Conservation (phyloP, 2,113 vertebrate species). For the Promerops cafer region DNA sequence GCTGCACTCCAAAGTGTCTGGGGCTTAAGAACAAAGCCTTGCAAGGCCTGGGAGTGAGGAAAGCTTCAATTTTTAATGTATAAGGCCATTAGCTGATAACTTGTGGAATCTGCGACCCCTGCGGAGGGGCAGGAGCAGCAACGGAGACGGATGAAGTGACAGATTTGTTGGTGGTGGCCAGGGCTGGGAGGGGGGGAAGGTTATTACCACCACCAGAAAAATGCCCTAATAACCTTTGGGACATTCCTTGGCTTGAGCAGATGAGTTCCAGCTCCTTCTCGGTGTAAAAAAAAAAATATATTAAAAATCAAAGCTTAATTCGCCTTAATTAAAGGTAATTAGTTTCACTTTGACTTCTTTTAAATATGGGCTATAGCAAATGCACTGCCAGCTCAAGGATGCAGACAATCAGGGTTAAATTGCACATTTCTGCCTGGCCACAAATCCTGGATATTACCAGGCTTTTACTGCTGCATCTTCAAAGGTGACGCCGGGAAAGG, state of each 20-base stretch:
- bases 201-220: constrained; percentile 69
- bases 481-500: background rate
- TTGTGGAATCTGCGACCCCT: constrained; percentile 79
- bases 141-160: constrained; percentile 75
- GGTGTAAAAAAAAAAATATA: background rate
- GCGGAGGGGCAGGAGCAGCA: constrained; percentile 72
- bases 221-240: constrained; percentile 71
- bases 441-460: background rate
- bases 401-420: constrained; percentile 1
- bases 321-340: constrained; percentile 76
- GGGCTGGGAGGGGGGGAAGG: constrained; percentile 60
- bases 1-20: constrained; percentile 75
- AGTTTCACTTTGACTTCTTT: constrained; percentile 71
- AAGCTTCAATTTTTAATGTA: constrained; percentile 83
- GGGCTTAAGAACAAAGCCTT: constrained; percentile 81
- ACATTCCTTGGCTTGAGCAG: constrained; percentile 46
- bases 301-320: constrained; percentile 71
- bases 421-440: background rate
- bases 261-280: constrained; percentile 36
- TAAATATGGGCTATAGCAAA: constrained; percentile 53
- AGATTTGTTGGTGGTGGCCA: constrained; percentile 62
- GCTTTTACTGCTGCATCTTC: background rate
- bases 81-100: constrained; percentile 90
- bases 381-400: constrained; percentile 24
- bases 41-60: constrained; percentile 71